phyloP scores from a whole-genome alignment of 2,888 invertebrate species.

The Horisme vitalbata region DNA sequence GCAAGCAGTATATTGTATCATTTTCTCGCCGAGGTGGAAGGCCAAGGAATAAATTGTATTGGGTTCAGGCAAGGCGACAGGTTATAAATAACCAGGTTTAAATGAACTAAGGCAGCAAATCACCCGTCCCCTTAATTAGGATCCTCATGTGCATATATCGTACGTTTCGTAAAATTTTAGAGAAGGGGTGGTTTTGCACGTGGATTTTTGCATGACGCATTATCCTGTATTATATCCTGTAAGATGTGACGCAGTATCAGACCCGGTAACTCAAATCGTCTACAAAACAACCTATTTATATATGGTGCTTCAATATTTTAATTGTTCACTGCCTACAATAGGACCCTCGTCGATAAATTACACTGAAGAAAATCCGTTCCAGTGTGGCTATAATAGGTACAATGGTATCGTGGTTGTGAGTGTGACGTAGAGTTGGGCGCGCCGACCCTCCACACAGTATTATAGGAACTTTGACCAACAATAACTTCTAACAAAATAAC shows the following conservation, averaged over 20 bases:
- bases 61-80: constrained; percentile 28
- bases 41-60: constrained; percentile 1
- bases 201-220: constrained; percentile 5
- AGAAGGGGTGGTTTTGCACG: constrained; percentile 4
- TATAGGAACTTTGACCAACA: constrained; percentile 44
- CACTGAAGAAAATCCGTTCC: constrained; percentile 40
- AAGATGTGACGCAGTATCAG: neutral
- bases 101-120: constrained; percentile 47
- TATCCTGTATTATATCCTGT: neutral
- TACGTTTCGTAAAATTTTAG: constrained; percentile 22
- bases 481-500: constrained; percentile 19
- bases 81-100: constrained; percentile 51
- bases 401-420: constrained; percentile 14
- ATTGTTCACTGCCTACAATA: constrained; percentile 24
- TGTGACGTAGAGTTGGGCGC: constrained; percentile 30
- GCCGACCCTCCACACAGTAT: constrained; percentile 33
- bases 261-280: constrained; percentile 5
- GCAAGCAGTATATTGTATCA: constrained; percentile 1
- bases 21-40: constrained; percentile 7
- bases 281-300: neutral
- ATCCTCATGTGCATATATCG: constrained; percentile 39
- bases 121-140: constrained; percentile 47
- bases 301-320: constrained; percentile 22
- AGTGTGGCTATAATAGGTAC: constrained; percentile 4
- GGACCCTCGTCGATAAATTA: constrained; percentile 42